Percentiles rank a stretch among this genome's conserved stretches.
Evolutionary conservation across 2,113 vertebrate genomes (phyloP).

Genomic region (Pygoscelis antarcticus): DNA sequence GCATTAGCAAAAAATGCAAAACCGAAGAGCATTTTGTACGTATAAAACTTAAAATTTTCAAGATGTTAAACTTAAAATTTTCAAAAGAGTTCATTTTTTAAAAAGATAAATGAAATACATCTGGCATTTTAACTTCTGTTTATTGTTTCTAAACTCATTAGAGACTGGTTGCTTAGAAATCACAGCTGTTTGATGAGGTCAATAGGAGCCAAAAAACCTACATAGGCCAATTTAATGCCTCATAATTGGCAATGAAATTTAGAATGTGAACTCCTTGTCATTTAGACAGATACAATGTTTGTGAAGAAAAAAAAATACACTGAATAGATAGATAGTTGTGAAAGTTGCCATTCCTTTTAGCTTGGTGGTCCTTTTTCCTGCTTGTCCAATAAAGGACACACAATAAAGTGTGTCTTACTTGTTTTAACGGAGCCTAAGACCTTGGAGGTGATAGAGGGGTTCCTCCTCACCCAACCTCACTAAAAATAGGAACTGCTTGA

Average conservation of each 20-base stretch:
- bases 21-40: conserved; percentile 15
- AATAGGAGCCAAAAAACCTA: conserved; percentile 46
- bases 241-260: conserved; percentile 46
- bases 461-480: not conserved
- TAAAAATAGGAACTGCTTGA: not conserved
- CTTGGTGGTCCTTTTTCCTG: not conserved
- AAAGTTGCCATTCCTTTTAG: not conserved
- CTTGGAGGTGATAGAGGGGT: not conserved
- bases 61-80: conserved; percentile 55
- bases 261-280: not conserved
- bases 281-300: not conserved
- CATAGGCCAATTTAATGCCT: conserved; percentile 51
- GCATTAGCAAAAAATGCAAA: conserved; percentile 28
- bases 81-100: conserved; percentile 35
- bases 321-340: not conserved
- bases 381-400: not conserved
- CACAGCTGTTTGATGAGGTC: conserved; percentile 67
- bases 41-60: conserved; percentile 55
- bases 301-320: not conserved
- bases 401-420: not conserved
- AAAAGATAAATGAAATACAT: conserved; percentile 53
- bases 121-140: conserved; percentile 49
- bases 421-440: not conserved
- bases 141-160: conserved; percentile 57
- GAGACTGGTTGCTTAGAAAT: conserved; percentile 58